Base-by-base conservation (phyloP, 2,797 vertebrate species). In the Triplophysa bombifrons region DNA sequence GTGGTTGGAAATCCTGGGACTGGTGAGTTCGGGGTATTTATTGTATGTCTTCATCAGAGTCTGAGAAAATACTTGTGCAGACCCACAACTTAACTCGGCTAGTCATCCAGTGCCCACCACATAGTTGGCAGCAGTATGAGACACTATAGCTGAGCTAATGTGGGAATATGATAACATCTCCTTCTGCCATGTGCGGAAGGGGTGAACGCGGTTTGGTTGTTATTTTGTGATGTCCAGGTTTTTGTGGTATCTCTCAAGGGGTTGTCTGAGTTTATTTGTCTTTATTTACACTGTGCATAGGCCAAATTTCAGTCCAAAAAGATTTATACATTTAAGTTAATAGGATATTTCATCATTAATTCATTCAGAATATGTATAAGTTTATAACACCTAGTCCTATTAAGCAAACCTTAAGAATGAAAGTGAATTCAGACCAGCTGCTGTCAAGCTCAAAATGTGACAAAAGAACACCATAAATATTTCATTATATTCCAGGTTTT, bases 21-120 rank as follows among this genome's bases (percentile, higher is more conserved):
- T 74, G 48, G 58, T 61, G 72, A 60, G 61, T 64, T 69, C 74
- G 71, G 51, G 73, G 48, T 86, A 82, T 85, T 84, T 84, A 80
- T 86, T 84, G 77, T 83, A 80, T 76, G 69, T 84, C 72, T 67
- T 77, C 67, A 83, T 81, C 74, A 77, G 68, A 73, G 84, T 53
- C 75, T 88, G 85, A 82, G 73, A 81, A 85, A 86, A 85, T 68
- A 85, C 63, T 69, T 13, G 9, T 34, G 46, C 53, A 58, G 79
- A 50, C 11, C 73, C 53, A 48, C 46, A 79, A 80, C 53, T 78
- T 20, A 25, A 72, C 19, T 38, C 41, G 76, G 48, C 68, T 73
- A 56, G 74, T 77, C 76, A 68, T 51, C 9, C 34, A 19, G 38
- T 78, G 66, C 61, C 80, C 65, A 85, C 63, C 76, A 25, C 80